A percentile compares a stretch with the other conserved stretches of the same genome.
These are phyloP conservation scores for Cebus imitator DNA, from an alignment of 2,113 vertebrate species.

Conservation along the genomic window DNA sequence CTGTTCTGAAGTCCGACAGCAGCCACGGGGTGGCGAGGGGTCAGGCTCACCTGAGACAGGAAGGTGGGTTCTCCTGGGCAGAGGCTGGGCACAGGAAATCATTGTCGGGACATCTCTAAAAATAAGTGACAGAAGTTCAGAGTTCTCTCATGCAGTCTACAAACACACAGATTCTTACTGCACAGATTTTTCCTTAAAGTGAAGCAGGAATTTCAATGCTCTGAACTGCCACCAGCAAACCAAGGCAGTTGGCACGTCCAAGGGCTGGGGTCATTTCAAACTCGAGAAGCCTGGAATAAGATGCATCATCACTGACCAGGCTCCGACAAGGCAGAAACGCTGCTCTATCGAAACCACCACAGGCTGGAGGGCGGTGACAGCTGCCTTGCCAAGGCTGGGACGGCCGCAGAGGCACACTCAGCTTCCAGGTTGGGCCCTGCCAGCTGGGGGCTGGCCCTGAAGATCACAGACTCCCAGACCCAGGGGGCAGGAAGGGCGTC, in stretches of 20 bases:
- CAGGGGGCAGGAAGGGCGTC: not conserved
- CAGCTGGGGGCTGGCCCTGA: not conserved
- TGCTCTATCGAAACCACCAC: not conserved
- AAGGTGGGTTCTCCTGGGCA: not conserved
- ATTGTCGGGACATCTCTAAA: accelerated
- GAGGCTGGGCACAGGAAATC: not conserved
- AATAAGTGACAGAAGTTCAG: not conserved
- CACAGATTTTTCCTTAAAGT: not conserved
- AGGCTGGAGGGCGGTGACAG: not conserved
- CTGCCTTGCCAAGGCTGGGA: not conserved
- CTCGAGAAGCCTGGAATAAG: not conserved
- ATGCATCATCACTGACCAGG: not conserved
- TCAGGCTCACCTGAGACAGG: not conserved
- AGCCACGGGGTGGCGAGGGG: not conserved
- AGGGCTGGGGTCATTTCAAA: not conserved
- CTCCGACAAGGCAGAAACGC: not conserved
- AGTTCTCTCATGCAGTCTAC: accelerated
- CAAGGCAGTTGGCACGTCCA: not conserved
- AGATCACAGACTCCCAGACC: not conserved
- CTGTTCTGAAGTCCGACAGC: not conserved
- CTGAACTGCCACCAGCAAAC: not conserved
- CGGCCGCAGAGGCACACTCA: not conserved
- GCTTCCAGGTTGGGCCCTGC: not conserved
- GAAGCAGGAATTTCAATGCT: not conserved
- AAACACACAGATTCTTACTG: not conserved